Conservation (phyloP, 1,140 invertebrate genomes). For the Euborellia annulipes region DNA sequence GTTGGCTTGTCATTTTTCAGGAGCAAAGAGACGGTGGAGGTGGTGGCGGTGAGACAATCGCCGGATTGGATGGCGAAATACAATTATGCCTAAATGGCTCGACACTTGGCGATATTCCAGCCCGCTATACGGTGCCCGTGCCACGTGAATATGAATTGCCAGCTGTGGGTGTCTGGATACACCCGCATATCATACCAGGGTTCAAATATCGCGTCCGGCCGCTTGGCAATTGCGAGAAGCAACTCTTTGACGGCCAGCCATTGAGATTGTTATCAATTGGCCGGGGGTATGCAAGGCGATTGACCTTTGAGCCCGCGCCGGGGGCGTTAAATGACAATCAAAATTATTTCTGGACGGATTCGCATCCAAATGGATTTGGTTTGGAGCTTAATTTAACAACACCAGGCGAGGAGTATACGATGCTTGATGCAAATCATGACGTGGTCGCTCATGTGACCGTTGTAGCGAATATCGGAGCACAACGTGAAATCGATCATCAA, state of each 20-base stretch:
- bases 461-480: conserved; percentile 7
- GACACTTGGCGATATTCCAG: conserved; percentile 41
- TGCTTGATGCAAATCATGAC: conserved; percentile 43
- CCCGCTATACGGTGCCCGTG: conserved; percentile 40
- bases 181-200: conserved; percentile 49
- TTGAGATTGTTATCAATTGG: conserved; percentile 50
- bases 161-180: conserved; percentile 55
- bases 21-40: background rate
- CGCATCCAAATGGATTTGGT: conserved; percentile 48
- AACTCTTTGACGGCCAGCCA: conserved; percentile 43
- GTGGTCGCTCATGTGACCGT: conserved; percentile 26
- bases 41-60: no score
- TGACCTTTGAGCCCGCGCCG: conserved; percentile 49
- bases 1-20: no score
- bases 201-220: conserved; percentile 58
- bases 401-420: conserved; percentile 51
- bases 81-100: conserved; percentile 31
- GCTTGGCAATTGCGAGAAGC: conserved; percentile 32
- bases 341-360: conserved; percentile 65
- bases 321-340: conserved; percentile 46
- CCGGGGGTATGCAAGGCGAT: conserved; percentile 51
- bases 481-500: conserved; percentile 30
- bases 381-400: conserved; percentile 41
- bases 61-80: background rate
- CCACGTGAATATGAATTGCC: conserved; percentile 46